phyloP scores from a whole-genome alignment of 2,113 vertebrate species.

The Cacatua alba region DNA sequence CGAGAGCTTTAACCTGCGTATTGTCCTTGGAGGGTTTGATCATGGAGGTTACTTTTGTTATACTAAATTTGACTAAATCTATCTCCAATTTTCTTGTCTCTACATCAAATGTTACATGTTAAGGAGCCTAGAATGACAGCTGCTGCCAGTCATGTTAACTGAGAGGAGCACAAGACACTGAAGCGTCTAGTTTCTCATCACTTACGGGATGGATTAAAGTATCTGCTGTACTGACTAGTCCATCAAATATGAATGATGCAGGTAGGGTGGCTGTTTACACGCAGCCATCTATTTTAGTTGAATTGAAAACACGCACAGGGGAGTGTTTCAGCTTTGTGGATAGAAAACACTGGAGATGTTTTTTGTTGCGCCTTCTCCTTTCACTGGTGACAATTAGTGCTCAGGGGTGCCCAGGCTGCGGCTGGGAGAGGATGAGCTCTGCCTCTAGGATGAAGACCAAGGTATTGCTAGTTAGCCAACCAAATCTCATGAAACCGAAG shows the following conservation, averaged over 20 bases:
- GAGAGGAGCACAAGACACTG: slow-evolving; percentile 67
- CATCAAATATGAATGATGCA: slow-evolving; percentile 86
- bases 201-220: slow-evolving; percentile 55
- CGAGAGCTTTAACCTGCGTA: not conserved
- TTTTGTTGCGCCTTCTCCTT: not conserved
- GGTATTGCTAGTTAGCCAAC: not conserved
- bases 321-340: slow-evolving; percentile 34
- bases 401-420: not conserved
- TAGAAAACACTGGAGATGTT: not conserved
- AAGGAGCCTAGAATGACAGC: slow-evolving; percentile 57
- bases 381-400: not conserved
- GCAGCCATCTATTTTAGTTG: slow-evolving; percentile 77
- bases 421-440: not conserved
- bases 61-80: not conserved
- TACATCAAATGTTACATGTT: not conserved
- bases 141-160: slow-evolving; percentile 67
- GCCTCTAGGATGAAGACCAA: not conserved
- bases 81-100: slow-evolving; percentile 31
- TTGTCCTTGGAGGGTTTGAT: not conserved
- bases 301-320: slow-evolving; percentile 58
- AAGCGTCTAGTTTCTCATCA: slow-evolving; percentile 76
- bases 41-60: not conserved
- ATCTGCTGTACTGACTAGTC: slow-evolving; percentile 80
- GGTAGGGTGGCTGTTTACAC: slow-evolving; percentile 77
- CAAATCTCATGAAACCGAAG: not conserved